Percentiles rank a stretch among this genome's conserved stretches.
phyloP scores from a whole-genome alignment of 2,797 vertebrate species.

The Sebastes nivosus region DNA sequence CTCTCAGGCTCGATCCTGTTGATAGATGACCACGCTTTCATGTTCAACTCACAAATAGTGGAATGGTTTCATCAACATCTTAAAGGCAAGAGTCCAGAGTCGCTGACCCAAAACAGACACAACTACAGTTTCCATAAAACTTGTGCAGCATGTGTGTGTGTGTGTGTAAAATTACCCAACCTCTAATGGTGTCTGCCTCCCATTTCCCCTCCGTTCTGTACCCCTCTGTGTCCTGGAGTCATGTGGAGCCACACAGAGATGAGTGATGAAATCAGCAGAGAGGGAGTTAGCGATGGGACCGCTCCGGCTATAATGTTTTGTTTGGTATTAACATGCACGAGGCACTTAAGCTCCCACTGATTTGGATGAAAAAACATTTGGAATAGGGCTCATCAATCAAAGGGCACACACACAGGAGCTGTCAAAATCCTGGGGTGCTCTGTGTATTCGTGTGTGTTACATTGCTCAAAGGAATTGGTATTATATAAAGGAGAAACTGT shows the following conservation, averaged over 20 bases:
- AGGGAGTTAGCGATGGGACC: conserved; percentile 67
- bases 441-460: conserved; percentile 49
- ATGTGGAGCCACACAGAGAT: conserved; percentile 67
- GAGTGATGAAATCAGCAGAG: conserved; percentile 80
- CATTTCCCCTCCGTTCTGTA: neutral
- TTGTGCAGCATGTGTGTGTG: conserved; percentile 20
- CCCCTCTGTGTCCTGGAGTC: conserved; percentile 64
- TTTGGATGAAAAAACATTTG: conserved; percentile 84
- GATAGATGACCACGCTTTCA: neutral
- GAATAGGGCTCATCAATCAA: conserved; percentile 85
- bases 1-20: neutral
- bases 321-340: conserved; percentile 84
- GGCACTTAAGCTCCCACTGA: conserved; percentile 86
- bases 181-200: conserved; percentile 32
- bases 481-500: conserved; percentile 16
- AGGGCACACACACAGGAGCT: conserved; percentile 74
- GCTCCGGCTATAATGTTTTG: conserved; percentile 78
- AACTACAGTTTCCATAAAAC: conserved; percentile 7
- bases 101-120: neutral
- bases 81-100: neutral
- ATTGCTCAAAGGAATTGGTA: conserved; percentile 21
- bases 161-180: conserved; percentile 13
- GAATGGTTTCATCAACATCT: neutral
- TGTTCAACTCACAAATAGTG: neutral
- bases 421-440: conserved; percentile 74